A percentile compares a stretch with the other conserved stretches of the same genome.
Evolutionary conservation across 2,113 vertebrate species (phyloP).

Genomic region (Mustelus asterias): DNA sequence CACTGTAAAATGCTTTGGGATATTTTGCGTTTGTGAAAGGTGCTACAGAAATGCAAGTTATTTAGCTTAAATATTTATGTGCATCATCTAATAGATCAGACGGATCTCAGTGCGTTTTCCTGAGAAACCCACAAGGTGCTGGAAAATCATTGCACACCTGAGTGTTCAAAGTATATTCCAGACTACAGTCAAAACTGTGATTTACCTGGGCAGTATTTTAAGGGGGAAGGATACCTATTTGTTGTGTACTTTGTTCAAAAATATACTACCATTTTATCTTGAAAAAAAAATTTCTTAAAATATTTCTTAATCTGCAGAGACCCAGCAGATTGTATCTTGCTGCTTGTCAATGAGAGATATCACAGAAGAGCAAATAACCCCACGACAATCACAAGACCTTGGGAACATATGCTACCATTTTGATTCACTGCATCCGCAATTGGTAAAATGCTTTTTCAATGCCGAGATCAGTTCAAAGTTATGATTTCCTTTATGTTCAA

Average conservation of each 20-base stretch:
- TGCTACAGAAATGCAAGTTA: too few species aligned
- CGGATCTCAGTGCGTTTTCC: neutral
- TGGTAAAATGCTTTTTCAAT: neutral
- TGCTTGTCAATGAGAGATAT: neutral
- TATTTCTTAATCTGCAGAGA: neutral
- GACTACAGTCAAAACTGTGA: neutral
- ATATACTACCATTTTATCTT: neutral
- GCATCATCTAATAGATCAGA: too few species aligned
- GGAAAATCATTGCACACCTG: neutral
- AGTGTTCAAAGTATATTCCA: neutral
- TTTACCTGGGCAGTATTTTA: too few species aligned
- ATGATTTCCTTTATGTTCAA: neutral
- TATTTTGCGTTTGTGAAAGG: neutral
- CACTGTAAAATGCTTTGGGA: neutral
- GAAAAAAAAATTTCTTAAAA: neutral
- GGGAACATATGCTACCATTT: neutral
- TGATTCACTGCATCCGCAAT: neutral
- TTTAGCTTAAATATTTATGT: too few species aligned
- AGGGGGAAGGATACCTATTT: too few species aligned
- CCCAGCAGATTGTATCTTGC: neutral
- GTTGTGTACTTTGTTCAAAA: too few species aligned
- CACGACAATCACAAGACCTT: neutral
- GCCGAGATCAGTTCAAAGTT: neutral
- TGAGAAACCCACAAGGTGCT: neutral
- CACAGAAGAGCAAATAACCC: neutral